phyloP scores from a whole-genome alignment of 2,797 vertebrate genomes.

The Simalia tracyae region DNA sequence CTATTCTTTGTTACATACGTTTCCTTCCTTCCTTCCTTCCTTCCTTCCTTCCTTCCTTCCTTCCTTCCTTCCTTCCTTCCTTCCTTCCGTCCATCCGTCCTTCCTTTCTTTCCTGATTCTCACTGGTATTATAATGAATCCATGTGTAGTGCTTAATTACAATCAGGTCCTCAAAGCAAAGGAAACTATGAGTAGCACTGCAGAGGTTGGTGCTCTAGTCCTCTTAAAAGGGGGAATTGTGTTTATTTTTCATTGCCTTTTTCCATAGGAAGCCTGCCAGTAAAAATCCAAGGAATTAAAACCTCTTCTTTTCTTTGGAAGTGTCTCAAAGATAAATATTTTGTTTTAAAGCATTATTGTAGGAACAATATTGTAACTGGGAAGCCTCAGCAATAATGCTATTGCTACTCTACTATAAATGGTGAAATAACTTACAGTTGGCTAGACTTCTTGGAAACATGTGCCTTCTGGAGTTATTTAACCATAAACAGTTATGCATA shows the following conservation, averaged over 20 bases:
- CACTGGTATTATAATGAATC: neutral
- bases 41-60: too few species aligned
- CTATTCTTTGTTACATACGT: too few species aligned
- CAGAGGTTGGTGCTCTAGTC: constrained; percentile 21
- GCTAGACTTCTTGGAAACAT: constrained; percentile 20
- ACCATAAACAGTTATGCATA: neutral
- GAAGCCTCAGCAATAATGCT: neutral
- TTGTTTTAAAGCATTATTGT: constrained; percentile 33
- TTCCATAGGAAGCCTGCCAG: constrained; percentile 56
- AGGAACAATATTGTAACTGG: neutral
- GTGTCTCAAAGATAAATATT: constrained; percentile 49
- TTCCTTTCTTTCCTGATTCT: neutral
- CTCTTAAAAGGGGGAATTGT: constrained; percentile 42
- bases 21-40: too few species aligned
- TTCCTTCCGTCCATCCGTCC: too few species aligned
- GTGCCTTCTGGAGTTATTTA: neutral
- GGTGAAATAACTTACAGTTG: neutral
- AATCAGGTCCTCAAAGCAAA: neutral
- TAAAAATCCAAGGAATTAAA: constrained; percentile 45
- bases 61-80: too few species aligned
- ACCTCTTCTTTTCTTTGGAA: constrained; percentile 61
- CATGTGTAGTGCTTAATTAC: neutral
- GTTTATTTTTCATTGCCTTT: constrained; percentile 52
- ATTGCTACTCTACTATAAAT: neutral
- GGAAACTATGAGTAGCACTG: neutral